Base-by-base conservation (phyloP, 2,113 vertebrate genomes). In the Heterotis niloticus region DNA sequence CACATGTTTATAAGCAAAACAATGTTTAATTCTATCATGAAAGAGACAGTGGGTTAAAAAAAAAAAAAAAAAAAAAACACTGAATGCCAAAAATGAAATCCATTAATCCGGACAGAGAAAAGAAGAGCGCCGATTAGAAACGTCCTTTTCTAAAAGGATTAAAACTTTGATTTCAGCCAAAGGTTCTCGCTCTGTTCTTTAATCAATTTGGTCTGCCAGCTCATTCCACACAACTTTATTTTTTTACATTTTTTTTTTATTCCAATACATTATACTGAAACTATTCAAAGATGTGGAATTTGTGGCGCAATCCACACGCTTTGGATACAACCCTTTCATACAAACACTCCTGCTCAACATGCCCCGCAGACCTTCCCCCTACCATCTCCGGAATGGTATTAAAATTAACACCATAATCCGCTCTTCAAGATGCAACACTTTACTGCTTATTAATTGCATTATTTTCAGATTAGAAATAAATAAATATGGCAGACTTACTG, bases 181-280 rank as follows among this genome's bases (percentile, higher is more conserved):
- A 69, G 23, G 5, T 28, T 83, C 84, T 88, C 87, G 81, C 86
- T 81, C 83, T 23, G 34, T 44, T 44, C 34, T 82, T 80, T 89
- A 91, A 88, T 87, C 88, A 87, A 88, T 88, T 90, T 86, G 81
- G 79, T 83, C 83, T 77, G 81, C 80, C 78, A 81, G 79, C 83
- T 81, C 85, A n/a, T 79, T 86, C 85, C 76, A 79, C 57, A 71
- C 70, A 66, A 67, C 51, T 76, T 79, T 20, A 56, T 76, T 57
- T 66, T 0, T 14, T 44, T n/a, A n/a, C n/a, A n/a, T n/a, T 44
- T 44, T 44, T 44, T 44, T 44, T 7, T 44, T 7, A 72, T 65
- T 20, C 44, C 51, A 59, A 70, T 64, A 76, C 18, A 24, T n/a
- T 51, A 67, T 57, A 78, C 65, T 83, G 80, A 81, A 85, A 81